Percentiles rank a stretch among this genome's conserved stretches.
Conservation (phyloP, 30 jellyfish, hydroid and myxozoan genomes). For the Pseudorhiza aurosa region DNA sequence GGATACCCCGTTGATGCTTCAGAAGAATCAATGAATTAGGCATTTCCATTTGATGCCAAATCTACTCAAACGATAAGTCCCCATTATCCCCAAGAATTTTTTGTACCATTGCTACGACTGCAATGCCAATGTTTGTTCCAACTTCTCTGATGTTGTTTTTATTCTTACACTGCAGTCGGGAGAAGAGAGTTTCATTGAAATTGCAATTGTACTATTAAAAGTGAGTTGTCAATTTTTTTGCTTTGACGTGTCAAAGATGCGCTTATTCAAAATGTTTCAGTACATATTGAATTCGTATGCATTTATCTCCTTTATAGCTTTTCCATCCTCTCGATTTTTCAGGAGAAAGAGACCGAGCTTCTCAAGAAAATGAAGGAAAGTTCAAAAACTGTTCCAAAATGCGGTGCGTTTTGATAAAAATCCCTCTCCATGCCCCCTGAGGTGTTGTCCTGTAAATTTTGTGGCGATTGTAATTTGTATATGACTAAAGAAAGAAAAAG, state of each 20-base stretch:
- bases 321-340: neutral
- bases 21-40: too few relatives aligned
- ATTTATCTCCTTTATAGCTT: too few relatives aligned
- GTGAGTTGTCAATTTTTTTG: constrained; percentile 6
- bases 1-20: too few relatives aligned
- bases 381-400: neutral
- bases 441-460: too few relatives aligned
- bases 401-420: neutral
- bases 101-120: neutral
- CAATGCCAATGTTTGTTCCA: neutral
- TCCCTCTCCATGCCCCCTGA: too few relatives aligned
- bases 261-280: too few relatives aligned
- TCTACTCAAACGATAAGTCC: too few relatives aligned
- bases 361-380: neutral
- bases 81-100: neutral
- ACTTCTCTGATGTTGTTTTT: neutral
- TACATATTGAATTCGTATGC: too few relatives aligned
- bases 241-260: too few relatives aligned
- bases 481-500: too few relatives aligned
- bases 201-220: constrained; percentile 36
- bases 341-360: neutral
- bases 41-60: too few relatives aligned
- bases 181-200: constrained; percentile 68
- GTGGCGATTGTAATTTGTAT: too few relatives aligned
- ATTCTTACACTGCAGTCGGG: constrained; percentile 40